Percentiles rank a stretch among this genome's conserved stretches.
Conservation (phyloP, 2,797 vertebrate species). For the Oreonectes daqikongensis region DNA sequence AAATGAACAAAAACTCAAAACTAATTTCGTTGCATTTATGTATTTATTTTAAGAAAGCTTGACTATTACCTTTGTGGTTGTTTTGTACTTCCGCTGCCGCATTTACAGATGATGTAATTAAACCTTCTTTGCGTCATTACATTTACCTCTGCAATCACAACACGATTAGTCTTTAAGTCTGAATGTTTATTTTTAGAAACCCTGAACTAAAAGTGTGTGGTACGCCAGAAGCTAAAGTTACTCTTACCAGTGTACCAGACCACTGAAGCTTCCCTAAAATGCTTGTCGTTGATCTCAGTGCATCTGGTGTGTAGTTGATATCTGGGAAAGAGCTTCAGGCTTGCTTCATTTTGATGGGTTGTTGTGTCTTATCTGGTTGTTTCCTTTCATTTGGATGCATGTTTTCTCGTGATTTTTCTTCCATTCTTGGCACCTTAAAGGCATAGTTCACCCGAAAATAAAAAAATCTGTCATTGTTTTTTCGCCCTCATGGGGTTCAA, state of each 20-base stretch:
- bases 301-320: constrained; percentile 2
- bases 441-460: too few species aligned
- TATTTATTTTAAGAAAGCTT: background rate
- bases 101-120: background rate
- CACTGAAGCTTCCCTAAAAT: constrained; percentile 74
- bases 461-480: too few species aligned
- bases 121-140: constrained; percentile 19
- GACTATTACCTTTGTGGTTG: too few species aligned
- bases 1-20: too few species aligned
- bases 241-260: too few species aligned
- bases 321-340: constrained; percentile 13
- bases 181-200: constrained; percentile 51
- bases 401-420: background rate
- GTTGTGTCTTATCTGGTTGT: constrained; percentile 12
- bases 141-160: constrained; percentile 28
- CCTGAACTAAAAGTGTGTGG: constrained; percentile 29
- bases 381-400: background rate
- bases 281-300: constrained; percentile 26
- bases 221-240: background rate
- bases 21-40: too few species aligned
- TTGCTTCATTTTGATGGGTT: constrained; percentile 6
- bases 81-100: background rate
- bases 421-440: background rate
- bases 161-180: constrained; percentile 37
- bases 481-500: too few species aligned